Evolutionary conservation across 2,797 vertebrate genomes (phyloP).

Genomic region (Protosalanx chinensis): DNA sequence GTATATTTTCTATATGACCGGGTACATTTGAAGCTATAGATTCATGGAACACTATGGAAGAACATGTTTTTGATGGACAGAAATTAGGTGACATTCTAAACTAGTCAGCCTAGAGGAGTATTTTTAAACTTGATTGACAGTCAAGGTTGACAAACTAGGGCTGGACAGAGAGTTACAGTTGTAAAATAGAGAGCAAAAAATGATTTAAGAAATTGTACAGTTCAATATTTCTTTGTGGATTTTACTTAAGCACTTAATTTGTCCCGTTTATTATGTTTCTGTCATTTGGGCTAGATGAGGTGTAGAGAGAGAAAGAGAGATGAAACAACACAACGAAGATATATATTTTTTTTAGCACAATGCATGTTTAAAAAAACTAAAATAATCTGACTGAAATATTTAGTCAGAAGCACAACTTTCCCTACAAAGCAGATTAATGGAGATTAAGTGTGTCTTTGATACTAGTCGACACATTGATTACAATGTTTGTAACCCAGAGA

Average conservation of each 20-base stretch:
- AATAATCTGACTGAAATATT: neutral
- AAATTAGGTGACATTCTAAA: constrained; percentile 52
- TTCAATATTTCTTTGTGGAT: constrained; percentile 68
- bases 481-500: neutral
- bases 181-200: constrained; percentile 73
- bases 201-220: constrained; percentile 67
- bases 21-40: constrained; percentile 46
- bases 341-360: too few species aligned
- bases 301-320: constrained; percentile 23
- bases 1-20: constrained; percentile 76
- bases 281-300: constrained; percentile 50
- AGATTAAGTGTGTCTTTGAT: neutral
- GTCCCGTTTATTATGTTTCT: constrained; percentile 51
- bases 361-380: constrained; percentile 27
- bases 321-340: constrained; percentile 1
- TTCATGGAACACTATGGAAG: constrained; percentile 49
- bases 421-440: neutral
- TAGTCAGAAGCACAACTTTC: neutral
- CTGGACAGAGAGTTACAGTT: constrained; percentile 62
- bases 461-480: neutral
- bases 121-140: constrained; percentile 51
- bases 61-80: constrained; percentile 65
- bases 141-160: constrained; percentile 52
- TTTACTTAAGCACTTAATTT: constrained; percentile 72
- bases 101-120: constrained; percentile 52